A percentile compares a stretch with the other conserved stretches of the same genome.
Conservation (phyloP, 2,113 vertebrate species). For the Chiloscyllium plagiosum region DNA sequence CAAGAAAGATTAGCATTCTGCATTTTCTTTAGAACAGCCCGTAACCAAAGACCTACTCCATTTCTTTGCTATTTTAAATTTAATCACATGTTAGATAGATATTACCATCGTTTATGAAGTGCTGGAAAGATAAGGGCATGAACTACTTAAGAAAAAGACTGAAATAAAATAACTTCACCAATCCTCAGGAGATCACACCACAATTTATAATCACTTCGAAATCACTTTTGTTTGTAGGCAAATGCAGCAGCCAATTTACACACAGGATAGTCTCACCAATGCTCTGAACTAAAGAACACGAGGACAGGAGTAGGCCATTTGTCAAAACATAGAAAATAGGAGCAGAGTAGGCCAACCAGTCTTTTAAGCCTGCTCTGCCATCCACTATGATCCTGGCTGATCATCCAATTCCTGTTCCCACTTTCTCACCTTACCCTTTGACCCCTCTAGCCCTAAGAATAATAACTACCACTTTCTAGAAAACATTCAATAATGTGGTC, state of each 20-base stretch:
- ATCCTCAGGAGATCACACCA: background rate
- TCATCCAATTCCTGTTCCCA: no score
- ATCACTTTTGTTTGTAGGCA: background rate
- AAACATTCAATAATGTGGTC: no score
- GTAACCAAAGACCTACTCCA: background rate
- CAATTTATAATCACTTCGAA: background rate
- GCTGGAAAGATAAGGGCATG: background rate
- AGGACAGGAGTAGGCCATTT: no score
- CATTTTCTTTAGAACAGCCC: background rate
- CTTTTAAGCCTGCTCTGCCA: no score
- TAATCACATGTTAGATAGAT: background rate
- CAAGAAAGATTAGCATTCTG: background rate
- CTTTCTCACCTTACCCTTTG: no score
- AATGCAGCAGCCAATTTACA: background rate
- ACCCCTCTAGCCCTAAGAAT: no score
- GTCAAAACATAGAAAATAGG: no score
- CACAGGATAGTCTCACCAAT: background rate
- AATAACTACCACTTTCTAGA: no score
- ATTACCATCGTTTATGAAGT: background rate
- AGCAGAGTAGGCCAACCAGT: no score
- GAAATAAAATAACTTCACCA: background rate
- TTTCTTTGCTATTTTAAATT: background rate
- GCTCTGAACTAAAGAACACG: background rate
- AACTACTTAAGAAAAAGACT: background rate
- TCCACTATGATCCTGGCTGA: no score